Evolutionary conservation across 2,888 invertebrate genomes (phyloP).

Genomic region (Xestia rhomboidea): DNA sequence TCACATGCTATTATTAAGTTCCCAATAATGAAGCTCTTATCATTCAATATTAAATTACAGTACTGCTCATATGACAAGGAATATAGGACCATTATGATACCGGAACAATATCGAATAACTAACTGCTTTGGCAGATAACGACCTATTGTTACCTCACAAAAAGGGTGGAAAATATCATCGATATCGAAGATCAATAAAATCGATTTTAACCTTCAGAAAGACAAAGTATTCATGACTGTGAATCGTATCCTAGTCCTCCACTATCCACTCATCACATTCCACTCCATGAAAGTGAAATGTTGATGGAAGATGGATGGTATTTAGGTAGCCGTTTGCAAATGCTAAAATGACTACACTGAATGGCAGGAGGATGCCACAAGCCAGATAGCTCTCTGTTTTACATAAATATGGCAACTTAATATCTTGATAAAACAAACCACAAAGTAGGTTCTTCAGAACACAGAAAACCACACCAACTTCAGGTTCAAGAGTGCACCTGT

Average conservation of each 20-base stretch:
- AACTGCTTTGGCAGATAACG: slow-evolving; percentile 46
- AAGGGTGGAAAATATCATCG: slow-evolving; percentile 12
- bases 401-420: neutral
- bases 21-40: slow-evolving; percentile 8
- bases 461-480: neutral
- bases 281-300: neutral
- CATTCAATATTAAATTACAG: slow-evolving; percentile 30
- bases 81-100: slow-evolving; percentile 12
- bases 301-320: neutral
- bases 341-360: neutral
- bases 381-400: neutral
- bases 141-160: slow-evolving; percentile 58
- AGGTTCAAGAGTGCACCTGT: slow-evolving; percentile 12
- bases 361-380: neutral
- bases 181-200: slow-evolving; percentile 19
- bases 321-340: neutral
- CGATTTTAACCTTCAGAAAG: neutral
- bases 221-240: neutral
- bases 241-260: neutral
- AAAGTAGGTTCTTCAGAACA: neutral
- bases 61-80: slow-evolving; percentile 38
- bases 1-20: neutral
- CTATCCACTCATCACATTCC: neutral
- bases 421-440: neutral
- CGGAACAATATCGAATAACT: slow-evolving; percentile 55